phyloP scores from a whole-genome alignment of 2,888 invertebrate species.

The Macaria liturata region DNA sequence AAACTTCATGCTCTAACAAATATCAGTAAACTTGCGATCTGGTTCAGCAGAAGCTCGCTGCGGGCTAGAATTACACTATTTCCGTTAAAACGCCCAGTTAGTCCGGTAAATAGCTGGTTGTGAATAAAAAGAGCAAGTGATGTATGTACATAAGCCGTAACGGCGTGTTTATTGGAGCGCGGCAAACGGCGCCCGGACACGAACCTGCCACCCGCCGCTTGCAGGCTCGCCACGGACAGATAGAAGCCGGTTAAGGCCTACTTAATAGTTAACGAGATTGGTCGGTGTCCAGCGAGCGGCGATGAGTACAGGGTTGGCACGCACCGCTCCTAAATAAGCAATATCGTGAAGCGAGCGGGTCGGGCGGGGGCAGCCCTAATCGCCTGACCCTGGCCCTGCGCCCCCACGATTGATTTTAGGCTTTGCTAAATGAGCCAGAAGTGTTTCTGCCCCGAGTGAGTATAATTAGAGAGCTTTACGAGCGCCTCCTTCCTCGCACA shows the following conservation, averaged over 20 bases:
- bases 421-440: conserved; percentile 9
- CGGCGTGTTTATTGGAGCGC: conserved; percentile 7
- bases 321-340: conserved; percentile 19
- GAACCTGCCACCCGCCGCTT: conserved; percentile 1
- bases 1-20: too few species aligned
- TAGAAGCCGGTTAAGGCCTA: conserved; percentile 23
- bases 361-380: conserved; percentile 4
- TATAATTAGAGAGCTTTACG: too few species aligned
- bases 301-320: conserved; percentile 27
- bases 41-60: too few species aligned
- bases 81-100: too few species aligned
- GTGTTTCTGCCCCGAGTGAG: conserved; percentile 2
- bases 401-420: conserved; percentile 3
- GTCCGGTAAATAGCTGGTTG: too few species aligned
- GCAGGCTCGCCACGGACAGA: conserved; percentile 6
- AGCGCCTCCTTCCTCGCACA: too few species aligned
- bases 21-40: too few species aligned
- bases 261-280: conserved; percentile 34
- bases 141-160: background rate
- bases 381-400: background rate
- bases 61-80: too few species aligned
- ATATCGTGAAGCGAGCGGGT: conserved; percentile 21
- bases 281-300: conserved; percentile 22
- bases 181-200: conserved; percentile 11
- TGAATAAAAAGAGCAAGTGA: too few species aligned